These are phyloP conservation scores for Cochlearius cochlearius DNA, from an alignment of 2,113 vertebrate species.

Conservation along the genomic window DNA sequence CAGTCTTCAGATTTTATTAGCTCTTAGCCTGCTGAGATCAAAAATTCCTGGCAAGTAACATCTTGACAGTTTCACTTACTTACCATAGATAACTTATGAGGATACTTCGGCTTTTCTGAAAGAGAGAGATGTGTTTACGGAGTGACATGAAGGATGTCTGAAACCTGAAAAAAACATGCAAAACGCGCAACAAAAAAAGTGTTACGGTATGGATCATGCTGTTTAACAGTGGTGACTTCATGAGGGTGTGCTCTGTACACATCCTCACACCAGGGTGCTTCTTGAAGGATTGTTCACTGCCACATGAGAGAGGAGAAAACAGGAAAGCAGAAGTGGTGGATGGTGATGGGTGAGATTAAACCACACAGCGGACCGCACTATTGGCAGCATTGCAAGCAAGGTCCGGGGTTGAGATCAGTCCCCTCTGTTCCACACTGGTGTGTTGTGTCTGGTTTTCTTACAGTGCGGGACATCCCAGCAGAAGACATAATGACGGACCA, in stretches of 20 bases:
- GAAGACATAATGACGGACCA: neutral
- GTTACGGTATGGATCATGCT: accelerated
- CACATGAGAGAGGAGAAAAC: neutral
- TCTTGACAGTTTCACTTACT: neutral
- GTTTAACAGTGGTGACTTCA: neutral
- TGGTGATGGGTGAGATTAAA: neutral
- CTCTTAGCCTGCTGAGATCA: neutral
- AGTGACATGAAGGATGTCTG: neutral
- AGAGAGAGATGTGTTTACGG: neutral
- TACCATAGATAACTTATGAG: neutral
- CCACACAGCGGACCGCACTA: neutral
- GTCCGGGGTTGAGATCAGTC: neutral
- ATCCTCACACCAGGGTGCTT: neutral
- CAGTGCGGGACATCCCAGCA: neutral
- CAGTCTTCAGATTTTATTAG: neutral
- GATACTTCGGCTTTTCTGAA: neutral
- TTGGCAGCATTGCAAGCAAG: neutral
- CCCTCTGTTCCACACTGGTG: neutral
- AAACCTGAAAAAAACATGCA: neutral
- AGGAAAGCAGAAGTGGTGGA: neutral
- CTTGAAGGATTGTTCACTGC: neutral
- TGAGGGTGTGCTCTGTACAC: neutral
- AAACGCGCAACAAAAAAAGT: neutral
- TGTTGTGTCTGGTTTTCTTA: neutral
- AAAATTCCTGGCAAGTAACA: neutral